Conservation (phyloP, 2,888 invertebrate genomes). For the Apamea anceps region DNA sequence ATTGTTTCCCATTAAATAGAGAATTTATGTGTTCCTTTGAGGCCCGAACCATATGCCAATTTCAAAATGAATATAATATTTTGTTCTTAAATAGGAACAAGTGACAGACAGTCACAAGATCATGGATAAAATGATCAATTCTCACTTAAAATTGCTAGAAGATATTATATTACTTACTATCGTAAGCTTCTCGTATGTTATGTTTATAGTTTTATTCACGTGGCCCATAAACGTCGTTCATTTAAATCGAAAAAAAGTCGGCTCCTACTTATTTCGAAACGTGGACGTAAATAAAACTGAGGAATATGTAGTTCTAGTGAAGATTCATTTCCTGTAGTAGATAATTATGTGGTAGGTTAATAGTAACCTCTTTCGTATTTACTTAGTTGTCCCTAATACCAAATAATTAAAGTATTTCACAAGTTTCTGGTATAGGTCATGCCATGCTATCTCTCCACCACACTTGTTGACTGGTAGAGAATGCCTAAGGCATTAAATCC, state of each 20-base stretch:
- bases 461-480: neutral
- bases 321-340: neutral
- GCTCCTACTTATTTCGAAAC: neutral
- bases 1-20: too few relatives aligned
- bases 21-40: too few relatives aligned
- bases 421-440: neutral
- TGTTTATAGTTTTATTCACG: neutral
- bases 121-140: neutral
- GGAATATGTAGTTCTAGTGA: neutral
- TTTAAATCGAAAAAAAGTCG: neutral
- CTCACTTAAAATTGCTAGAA: neutral
- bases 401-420: neutral
- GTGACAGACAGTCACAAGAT: too few relatives aligned
- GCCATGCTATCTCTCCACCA: neutral
- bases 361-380: neutral
- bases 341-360: neutral
- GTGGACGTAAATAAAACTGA: neutral
- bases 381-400: neutral
- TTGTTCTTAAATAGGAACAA: too few relatives aligned
- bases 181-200: neutral
- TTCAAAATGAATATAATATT: too few relatives aligned
- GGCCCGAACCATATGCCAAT: too few relatives aligned
- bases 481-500: neutral
- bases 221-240: neutral
- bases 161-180: neutral